Conservation (phyloP, 2,888 invertebrate species). For the Rutpela maculata region DNA sequence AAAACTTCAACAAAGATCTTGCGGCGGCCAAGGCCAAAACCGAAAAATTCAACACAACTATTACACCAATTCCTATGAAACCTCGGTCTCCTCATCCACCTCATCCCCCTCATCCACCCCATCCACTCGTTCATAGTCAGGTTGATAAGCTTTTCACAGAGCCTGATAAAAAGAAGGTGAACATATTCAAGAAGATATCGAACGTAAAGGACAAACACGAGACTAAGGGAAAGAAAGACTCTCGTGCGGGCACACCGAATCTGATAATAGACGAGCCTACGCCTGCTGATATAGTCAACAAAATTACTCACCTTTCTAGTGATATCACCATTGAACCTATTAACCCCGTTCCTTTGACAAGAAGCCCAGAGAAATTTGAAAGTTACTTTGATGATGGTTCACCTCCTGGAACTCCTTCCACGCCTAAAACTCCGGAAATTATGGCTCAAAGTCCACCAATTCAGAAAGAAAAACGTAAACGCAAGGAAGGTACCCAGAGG, state of each 20-base stretch:
- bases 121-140: constrained; percentile 64
- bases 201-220: constrained; percentile 81
- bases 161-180: constrained; percentile 89
- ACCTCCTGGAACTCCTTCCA: constrained; percentile 76
- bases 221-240: constrained; percentile 70
- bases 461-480: constrained; percentile 76
- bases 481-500: constrained; percentile 72
- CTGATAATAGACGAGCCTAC: constrained; percentile 72
- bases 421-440: constrained; percentile 78
- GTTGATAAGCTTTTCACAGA: constrained; percentile 82
- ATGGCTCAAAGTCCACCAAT: constrained; percentile 78
- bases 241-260: constrained; percentile 72
- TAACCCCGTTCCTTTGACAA: constrained; percentile 58
- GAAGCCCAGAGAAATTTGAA: constrained; percentile 71
- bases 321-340: constrained; percentile 79
- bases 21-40: constrained; percentile 72
- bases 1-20: constrained; percentile 68
- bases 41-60: constrained; percentile 72
- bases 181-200: constrained; percentile 91
- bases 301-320: constrained; percentile 65
- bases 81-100: constrained; percentile 66
- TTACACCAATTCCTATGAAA: constrained; percentile 70
- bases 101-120: constrained; percentile 67
- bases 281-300: constrained; percentile 64
- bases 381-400: constrained; percentile 74